Base-by-base conservation (phyloP, 2,113 vertebrate species). In the Pyxicephalus adspersus region DNA sequence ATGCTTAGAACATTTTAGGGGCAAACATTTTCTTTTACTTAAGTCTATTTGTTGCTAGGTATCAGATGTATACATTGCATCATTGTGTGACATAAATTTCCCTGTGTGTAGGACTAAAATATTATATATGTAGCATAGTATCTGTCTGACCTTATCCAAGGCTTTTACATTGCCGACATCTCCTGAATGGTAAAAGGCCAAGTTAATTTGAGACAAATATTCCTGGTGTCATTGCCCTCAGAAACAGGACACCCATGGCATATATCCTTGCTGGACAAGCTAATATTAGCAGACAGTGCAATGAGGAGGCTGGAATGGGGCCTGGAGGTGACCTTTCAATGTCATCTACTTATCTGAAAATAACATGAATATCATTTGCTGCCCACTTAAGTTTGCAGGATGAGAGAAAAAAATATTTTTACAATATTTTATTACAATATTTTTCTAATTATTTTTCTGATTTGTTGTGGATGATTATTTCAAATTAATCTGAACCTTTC, bases 251-350 rank as follows among this genome's bases (percentile, higher is more conserved):
- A 89, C 85, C 83, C 80, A 80, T 85, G 77, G 57, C 74, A 73
- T 86, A 85, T 87, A 85, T 71, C 85, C 65, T 81, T 76, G 0
- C 77, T 72, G 67, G 25, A 81, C 38, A 50, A 66, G 85, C 90
- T 93, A 93, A 90, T 88, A 91, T 91, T 92, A 92, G 90, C 85
- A 70, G 75, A 58, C 68, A 5, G 19, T 84, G 17, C 38, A 83
- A 82, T 34, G 81, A 85, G 85, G 87, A 85, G 57, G 85, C 84
- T 87, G 77, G 29, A 54, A 22, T 70, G 38, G 80, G 58, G 25
- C 50, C 5, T 38, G 76, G 52, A 68, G 45, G 76, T 34, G 16
- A 54, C 64, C 26, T 84, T 75, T 82, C 15, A 75, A 52, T 57
- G 45, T 66, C 70, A 34, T 31, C 22, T 5, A 58, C 29, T 63